Evolutionary conservation across 2,888 invertebrate species (phyloP).

Genomic region (Acleris holmiana): DNA sequence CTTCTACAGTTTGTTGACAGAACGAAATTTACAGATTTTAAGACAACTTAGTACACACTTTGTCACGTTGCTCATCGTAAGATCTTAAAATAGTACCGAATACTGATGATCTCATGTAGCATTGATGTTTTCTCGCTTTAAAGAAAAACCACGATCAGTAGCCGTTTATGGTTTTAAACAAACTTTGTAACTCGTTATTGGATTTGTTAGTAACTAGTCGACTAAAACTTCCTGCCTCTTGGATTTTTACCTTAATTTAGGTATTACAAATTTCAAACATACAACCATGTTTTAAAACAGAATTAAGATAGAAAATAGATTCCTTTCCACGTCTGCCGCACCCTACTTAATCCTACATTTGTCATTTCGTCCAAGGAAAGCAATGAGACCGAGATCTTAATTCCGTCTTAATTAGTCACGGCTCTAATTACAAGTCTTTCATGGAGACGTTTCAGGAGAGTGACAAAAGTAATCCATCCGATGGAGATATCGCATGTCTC

Average conservation of each 20-base stretch:
- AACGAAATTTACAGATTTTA: conserved; percentile 30
- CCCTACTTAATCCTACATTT: neutral
- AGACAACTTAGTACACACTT: conserved; percentile 18
- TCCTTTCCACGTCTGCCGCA: too few species aligned
- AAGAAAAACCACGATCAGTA: neutral
- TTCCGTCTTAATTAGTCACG: conserved; percentile 6
- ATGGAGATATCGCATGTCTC: conserved; percentile 59
- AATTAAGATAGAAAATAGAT: too few species aligned
- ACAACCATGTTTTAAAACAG: too few species aligned
- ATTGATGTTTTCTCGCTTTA: conserved; percentile 6
- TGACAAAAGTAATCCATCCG: conserved; percentile 46
- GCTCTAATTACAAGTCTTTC: conserved; percentile 15
- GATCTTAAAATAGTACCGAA: conserved; percentile 16
- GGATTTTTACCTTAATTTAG: too few species aligned
- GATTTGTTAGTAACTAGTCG: too few species aligned
- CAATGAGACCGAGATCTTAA: conserved; percentile 12
- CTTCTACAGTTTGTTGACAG: conserved; percentile 44
- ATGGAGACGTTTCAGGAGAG: conserved; percentile 9
- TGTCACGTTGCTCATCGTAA: conserved; percentile 15
- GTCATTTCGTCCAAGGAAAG: neutral
- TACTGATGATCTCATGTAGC: conserved; percentile 23
- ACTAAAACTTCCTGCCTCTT: too few species aligned
- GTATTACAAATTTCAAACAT: too few species aligned
- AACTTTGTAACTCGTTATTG: too few species aligned
- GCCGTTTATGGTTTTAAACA: too few species aligned